These are phyloP conservation scores for Holacanthella duospinosa DNA, from an alignment of 2,888 invertebrate genomes.

Conservation along the genomic window DNA sequence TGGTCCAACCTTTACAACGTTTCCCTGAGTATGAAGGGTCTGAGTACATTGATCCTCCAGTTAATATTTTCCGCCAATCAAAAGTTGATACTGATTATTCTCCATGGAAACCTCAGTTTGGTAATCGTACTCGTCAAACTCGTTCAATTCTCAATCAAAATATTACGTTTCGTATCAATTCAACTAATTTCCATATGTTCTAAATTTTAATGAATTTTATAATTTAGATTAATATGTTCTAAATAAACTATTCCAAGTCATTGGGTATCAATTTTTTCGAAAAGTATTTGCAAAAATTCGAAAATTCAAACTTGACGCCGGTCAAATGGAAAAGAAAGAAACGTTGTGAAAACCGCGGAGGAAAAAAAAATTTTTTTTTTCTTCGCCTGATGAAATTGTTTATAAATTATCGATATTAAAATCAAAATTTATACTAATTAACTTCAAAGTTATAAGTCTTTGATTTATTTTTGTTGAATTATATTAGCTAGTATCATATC, in stretches of 20 bases:
- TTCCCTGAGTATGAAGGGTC: slow-evolving; percentile 24
- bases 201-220: slow-evolving; percentile 7
- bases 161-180: slow-evolving; percentile 27
- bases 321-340: no score
- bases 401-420: no score
- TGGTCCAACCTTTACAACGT: slow-evolving; percentile 25
- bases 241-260: background rate
- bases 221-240: background rate
- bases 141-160: slow-evolving; percentile 29
- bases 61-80: slow-evolving; percentile 1
- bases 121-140: slow-evolving; percentile 23
- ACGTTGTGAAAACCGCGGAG: no score
- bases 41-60: background rate
- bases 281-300: no score
- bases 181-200: slow-evolving; percentile 31
- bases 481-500: no score
- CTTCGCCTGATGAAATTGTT: background rate
- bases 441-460: no score
- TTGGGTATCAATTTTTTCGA: no score
- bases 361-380: background rate
- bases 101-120: slow-evolving; percentile 31
- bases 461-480: no score
- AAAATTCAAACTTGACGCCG: no score
- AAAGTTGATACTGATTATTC: slow-evolving; percentile 16
- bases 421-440: no score